Evolutionary conservation across 1,140 invertebrate species (phyloP), one percentile per base, ranked within the genome.

Genomic region (Adoxophyes honmai): DNA sequence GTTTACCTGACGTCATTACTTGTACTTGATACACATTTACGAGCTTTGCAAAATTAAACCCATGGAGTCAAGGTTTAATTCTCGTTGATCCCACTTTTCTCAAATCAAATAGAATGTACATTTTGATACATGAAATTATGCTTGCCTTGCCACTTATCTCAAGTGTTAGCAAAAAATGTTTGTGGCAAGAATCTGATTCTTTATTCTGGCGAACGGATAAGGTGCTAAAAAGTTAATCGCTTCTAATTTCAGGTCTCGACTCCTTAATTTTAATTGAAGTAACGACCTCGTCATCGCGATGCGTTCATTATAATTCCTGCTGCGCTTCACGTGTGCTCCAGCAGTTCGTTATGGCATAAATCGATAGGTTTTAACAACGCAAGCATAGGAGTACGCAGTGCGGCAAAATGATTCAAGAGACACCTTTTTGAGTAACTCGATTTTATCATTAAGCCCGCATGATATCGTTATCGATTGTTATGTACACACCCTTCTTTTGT

Each of bases 1-100:
- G 66, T 81, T 66, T 66, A 71, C 68, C 74, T 76, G 68, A 75
- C 73, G 62, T 66, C 58, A 66, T 28, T 73, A 70, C 75, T 76
- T 75, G 66, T 72, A 73, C 60, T 66, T 68, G 42, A 48, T 48
- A 48, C n/a, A 48, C 21, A 28, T 48, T 48, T 48, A 48, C 42
- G 28, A 6, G 28, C 42, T 48, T 33, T 11, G 21, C 21, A 28
- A 28, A n/a, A 28, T 28, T 2, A 28, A 28, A 28, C 21, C 6
- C 2, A 28, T 28, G 21, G 2, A 28, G 21, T 28, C 21, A 28
- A 28, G 6, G 21, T 28, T 28, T 3, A 28, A n/a, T n/a, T 28
- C 2, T 3, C 21, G 2, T 28, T 28, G 21, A 28, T 6, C 21
- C 6, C 2, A 2, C 2, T 3, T 28, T 28, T 28, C 21, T 28